A percentile compares a stretch with the other conserved stretches of the same genome.
These are phyloP conservation scores for Plebejus argus DNA, from an alignment of 2,888 invertebrate genomes.

Conservation along the genomic window DNA sequence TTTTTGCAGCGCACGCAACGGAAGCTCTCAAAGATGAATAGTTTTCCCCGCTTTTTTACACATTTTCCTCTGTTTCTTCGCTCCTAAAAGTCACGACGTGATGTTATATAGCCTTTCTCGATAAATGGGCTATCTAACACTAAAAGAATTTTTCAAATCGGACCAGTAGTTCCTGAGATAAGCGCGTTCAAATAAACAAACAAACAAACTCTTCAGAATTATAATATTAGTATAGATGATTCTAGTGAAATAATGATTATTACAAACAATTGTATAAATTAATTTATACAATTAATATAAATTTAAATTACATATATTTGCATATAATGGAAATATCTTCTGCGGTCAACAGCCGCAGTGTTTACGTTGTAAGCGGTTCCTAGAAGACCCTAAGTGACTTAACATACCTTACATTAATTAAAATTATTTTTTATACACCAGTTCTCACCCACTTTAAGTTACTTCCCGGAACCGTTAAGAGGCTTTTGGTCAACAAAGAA, in stretches of 20 bases:
- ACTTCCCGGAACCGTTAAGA: slow-evolving; percentile 53
- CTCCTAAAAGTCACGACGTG: too few species aligned
- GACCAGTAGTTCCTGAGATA: too few species aligned
- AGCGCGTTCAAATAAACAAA: too few species aligned
- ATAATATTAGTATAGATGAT: too few species aligned
- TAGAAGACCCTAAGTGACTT: slow-evolving; percentile 25
- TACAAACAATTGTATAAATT: slow-evolving; percentile 3
- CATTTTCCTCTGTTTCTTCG: too few species aligned
- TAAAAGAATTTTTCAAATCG: too few species aligned
- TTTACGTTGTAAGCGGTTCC: slow-evolving; percentile 25
- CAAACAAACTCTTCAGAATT: too few species aligned
- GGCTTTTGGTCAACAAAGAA: slow-evolving; percentile 54
- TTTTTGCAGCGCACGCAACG: too few species aligned
- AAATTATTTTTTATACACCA: not conserved
- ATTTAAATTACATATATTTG: slow-evolving; percentile 15
- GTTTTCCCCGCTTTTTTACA: too few species aligned
- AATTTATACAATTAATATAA: not conserved
- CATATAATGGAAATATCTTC: slow-evolving; percentile 25
- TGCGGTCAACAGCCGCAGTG: slow-evolving; percentile 20
- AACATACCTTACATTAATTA: not conserved
- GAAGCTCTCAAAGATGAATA: too few species aligned
- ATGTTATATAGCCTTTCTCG: too few species aligned
- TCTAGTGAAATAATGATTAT: slow-evolving; percentile 25
- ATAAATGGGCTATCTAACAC: too few species aligned
- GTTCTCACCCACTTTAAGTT: not conserved